These are phyloP conservation scores for Mythimna lalbum DNA, from an alignment of 2,888 invertebrate species.

Conservation along the genomic window DNA sequence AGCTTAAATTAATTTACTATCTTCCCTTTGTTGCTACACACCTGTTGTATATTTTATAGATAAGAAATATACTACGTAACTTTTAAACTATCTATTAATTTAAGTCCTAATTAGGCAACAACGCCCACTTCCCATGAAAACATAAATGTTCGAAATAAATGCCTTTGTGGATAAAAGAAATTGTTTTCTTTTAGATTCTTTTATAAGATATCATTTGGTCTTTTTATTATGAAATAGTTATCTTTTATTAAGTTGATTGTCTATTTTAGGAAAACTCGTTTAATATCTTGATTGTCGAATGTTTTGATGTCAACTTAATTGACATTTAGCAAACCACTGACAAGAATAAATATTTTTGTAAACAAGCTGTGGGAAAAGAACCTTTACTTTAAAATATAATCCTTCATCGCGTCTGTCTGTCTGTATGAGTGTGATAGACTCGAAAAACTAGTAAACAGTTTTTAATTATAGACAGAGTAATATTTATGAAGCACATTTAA, in stretches of 20 bases:
- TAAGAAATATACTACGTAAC: constrained; percentile 59
- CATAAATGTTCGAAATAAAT: constrained; percentile 40
- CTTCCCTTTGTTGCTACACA: constrained; percentile 58
- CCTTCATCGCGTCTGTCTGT: too few species aligned
- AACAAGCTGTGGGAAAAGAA: constrained; percentile 13
- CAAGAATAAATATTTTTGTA: not conserved
- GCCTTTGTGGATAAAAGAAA: constrained; percentile 21
- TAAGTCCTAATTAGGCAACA: constrained; percentile 62
- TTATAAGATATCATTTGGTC: constrained; percentile 14
- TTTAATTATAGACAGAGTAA: too few species aligned
- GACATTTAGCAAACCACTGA: not conserved
- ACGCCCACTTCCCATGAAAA: constrained; percentile 52
- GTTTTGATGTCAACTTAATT: constrained; percentile 4
- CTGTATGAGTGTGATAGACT: too few species aligned
- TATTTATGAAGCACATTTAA: too few species aligned
- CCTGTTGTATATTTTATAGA: constrained; percentile 67
- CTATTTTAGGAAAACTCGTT: constrained; percentile 16
- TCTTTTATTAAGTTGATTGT: constrained; percentile 7
- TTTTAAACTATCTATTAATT: constrained; percentile 67
- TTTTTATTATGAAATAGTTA: constrained; percentile 32
- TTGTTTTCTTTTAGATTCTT: constrained; percentile 27
- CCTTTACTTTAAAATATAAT: too few species aligned
- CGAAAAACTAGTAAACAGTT: too few species aligned
- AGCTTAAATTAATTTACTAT: constrained; percentile 65
- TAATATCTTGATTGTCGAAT: not conserved